phyloP scores from a whole-genome alignment of 1,140 invertebrate genomes.

The Argopecten irradians region DNA sequence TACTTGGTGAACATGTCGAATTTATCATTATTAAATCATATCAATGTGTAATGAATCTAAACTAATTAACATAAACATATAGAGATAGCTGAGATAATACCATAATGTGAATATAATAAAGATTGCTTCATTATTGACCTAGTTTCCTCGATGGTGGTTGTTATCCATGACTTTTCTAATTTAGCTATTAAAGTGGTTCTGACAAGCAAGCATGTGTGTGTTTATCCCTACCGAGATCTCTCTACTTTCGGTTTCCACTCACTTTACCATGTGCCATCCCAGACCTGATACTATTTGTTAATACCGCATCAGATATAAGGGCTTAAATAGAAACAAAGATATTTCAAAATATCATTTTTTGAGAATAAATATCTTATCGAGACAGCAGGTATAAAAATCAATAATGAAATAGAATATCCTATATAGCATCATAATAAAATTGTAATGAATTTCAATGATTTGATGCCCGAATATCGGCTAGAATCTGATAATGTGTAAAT shows the following conservation, averaged over 20 bases:
- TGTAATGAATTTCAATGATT: neutral
- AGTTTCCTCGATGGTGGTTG: neutral
- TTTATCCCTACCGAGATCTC: no score
- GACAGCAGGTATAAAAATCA: no score
- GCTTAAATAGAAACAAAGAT: no score
- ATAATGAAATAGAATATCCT: neutral
- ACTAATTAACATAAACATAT: neutral
- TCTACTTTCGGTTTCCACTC: no score
- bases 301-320: no score
- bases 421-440: neutral
- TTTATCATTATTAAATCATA: neutral
- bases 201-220: no score
- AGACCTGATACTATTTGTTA: no score
- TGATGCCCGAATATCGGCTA: neutral
- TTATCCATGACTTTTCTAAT: neutral
- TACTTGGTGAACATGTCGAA: neutral
- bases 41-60: neutral
- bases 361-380: no score
- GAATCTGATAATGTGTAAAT: neutral
- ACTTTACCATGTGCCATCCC: no score
- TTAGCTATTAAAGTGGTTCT: neutral
- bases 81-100: neutral
- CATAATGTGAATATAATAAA: neutral
- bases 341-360: no score
- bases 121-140: neutral